A percentile compares a stretch with the other conserved stretches of the same genome.
Conservation (phyloP, 2,113 vertebrate species). For the Cynoglossus semilaevis region DNA sequence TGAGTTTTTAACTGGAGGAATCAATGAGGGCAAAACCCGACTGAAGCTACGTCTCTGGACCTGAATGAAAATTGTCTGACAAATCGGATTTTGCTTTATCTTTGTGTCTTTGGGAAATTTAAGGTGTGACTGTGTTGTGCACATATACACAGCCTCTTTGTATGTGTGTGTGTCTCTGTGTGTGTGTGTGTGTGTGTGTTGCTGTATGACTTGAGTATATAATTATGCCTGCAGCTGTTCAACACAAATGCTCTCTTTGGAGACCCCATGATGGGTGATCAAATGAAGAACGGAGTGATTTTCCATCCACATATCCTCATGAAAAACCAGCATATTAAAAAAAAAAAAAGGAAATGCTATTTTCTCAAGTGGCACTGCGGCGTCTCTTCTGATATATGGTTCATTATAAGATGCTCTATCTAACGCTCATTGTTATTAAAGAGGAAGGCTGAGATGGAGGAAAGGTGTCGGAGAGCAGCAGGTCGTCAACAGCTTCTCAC, state of each 20-base stretch:
- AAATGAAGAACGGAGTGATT: constrained; percentile 57
- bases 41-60: no score
- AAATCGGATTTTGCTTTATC: no score
- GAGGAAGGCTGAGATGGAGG: constrained; percentile 13
- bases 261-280: constrained; percentile 61
- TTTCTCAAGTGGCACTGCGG: constrained; percentile 59
- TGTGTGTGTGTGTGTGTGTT: constrained; percentile 18
- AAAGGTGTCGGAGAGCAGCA: constrained; percentile 31
- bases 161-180: constrained; percentile 37
- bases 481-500: constrained; percentile 37
- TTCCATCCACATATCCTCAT: constrained; percentile 53
- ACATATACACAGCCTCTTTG: not conserved
- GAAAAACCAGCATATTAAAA: constrained; percentile 62
- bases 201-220: constrained; percentile 44
- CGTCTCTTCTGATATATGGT: constrained; percentile 52
- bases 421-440: constrained; percentile 36
- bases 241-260: constrained; percentile 33
- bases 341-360: constrained; percentile 52
- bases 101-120: no score
- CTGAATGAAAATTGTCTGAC: no score
- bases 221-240: constrained; percentile 28
- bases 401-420: constrained; percentile 41
- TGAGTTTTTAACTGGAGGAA: no score
- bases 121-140: no score
- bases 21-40: no score